Conservation (phyloP, 2,888 invertebrate genomes). For the Parelbella ahira region DNA sequence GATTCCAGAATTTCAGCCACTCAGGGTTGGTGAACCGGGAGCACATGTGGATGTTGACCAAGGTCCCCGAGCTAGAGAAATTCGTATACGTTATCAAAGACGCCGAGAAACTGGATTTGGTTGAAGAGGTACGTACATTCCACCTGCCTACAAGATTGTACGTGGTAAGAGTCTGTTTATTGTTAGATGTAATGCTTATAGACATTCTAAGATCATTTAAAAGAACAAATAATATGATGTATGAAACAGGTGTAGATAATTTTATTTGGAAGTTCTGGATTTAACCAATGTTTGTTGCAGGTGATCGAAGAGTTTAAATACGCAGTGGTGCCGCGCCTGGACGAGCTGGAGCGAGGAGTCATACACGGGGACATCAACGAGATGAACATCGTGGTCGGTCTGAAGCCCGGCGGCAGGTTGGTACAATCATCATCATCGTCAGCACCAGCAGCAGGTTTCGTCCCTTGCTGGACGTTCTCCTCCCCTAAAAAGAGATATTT, state of each 20-base stretch:
- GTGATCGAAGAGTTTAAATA: slow-evolving; percentile 83
- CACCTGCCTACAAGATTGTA: too few relatives aligned
- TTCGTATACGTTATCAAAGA: slow-evolving; percentile 86
- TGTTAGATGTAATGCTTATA: too few relatives aligned
- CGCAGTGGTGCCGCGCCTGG: slow-evolving; percentile 80
- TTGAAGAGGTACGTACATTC: slow-evolving; percentile 70
- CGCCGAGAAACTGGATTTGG: slow-evolving; percentile 77
- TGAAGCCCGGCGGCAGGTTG: slow-evolving; percentile 59
- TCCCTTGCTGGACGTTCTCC: too few relatives aligned
- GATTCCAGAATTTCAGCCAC: slow-evolving; percentile 85
- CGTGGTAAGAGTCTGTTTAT: too few relatives aligned
- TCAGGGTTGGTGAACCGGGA: slow-evolving; percentile 83
- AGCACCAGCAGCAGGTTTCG: too few relatives aligned
- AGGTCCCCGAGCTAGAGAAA: slow-evolving; percentile 84
- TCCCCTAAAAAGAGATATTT: too few relatives aligned
- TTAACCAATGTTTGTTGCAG: slow-evolving; percentile 35
- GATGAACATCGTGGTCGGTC: slow-evolving; percentile 87
- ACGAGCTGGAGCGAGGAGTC: slow-evolving; percentile 83
- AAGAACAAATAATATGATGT: too few relatives aligned
- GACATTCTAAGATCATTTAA: too few relatives aligned
- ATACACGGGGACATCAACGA: slow-evolving; percentile 97
- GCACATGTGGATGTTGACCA: slow-evolving; percentile 88
- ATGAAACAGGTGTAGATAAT: too few relatives aligned
- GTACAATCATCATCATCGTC: too few relatives aligned
- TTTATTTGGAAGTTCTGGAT: too few relatives aligned